phyloP scores from a whole-genome alignment of 2,113 vertebrate species.

The Triplophysa rosa region DNA sequence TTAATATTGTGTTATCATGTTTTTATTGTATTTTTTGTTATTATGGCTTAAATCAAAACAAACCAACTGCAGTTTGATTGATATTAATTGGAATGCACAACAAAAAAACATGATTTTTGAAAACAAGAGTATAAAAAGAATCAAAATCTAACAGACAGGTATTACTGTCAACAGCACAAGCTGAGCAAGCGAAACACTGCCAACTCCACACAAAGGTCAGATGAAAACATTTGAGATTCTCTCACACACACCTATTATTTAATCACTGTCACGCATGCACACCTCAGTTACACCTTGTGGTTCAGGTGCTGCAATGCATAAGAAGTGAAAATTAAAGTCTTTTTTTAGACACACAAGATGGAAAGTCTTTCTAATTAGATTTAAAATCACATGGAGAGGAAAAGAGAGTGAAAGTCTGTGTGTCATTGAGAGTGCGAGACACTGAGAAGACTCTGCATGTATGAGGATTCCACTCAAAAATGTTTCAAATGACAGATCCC shows the following conservation, averaged over 20 bases:
- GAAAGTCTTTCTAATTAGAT: constrained; percentile 14
- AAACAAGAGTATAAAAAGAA: too few relatives aligned
- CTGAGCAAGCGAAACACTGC: neutral
- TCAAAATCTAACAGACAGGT: too few relatives aligned
- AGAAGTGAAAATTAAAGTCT: constrained; percentile 36
- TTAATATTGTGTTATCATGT: too few relatives aligned
- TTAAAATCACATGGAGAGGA: neutral
- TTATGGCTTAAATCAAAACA: too few relatives aligned
- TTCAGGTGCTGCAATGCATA: constrained; percentile 11
- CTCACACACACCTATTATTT: neutral
- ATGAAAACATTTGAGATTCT: neutral
- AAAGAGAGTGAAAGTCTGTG: neutral
- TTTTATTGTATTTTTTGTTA: too few relatives aligned
- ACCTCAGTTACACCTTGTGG: neutral
- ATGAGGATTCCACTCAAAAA: neutral
- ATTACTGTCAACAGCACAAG: neutral
- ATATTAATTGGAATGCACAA: too few relatives aligned
- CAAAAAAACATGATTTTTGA: too few relatives aligned
- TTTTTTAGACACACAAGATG: constrained; percentile 23
- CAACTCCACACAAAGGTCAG: neutral
- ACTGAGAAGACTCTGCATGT: neutral
- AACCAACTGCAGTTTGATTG: too few relatives aligned
- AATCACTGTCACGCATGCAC: neutral
- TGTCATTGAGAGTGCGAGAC: neutral
- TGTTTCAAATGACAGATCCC: neutral